Evolutionary conservation across 2,113 vertebrate species (phyloP), one percentile per base, ranked within the genome.

Genomic region (Manacus vitellinus): DNA sequence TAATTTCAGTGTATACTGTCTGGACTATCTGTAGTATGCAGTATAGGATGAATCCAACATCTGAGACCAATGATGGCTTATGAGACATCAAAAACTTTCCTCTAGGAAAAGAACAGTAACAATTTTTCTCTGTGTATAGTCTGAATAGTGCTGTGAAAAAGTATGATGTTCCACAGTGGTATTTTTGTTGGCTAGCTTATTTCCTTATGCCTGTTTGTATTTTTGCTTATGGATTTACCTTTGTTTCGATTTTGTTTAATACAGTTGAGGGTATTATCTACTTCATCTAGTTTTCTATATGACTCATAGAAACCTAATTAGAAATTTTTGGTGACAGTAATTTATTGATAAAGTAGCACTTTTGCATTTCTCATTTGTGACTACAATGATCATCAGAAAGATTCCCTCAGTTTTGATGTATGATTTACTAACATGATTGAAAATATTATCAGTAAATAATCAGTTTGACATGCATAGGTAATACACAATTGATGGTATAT

Each of bases 301-400:
- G 14, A 67, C 14, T 91, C 46, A 55, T 24, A 37, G 33, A 5
- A 77, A 2, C 14, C 61, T 2, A 87, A 47, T 22, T 61, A 90
- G 16, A 68, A 76, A 24, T 25, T 68, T 15, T 49, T 88, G 10
- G n/a, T 68, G 7, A 78, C 1, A 1, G 19, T 8, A 77, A 46
- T 19, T 88, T 94, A 81, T 71, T 75, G 71, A 51, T 47, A 83
- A 25, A 84, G 17, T 4, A 91, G 4, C 21, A 56, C 14, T 86
- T 92, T 82, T 25, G 90, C 28, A 54, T 91, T 95, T 82, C 15
- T 95, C 25, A 49, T 80, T 95, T 91, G 28, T 79, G 89, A 77
- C 10, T 61, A 67, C 72, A 77, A 55, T 66, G 41, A 88, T 77
- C 55, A 86, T 6, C 6, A 37, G 66, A 85, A 28, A 82, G 25